phyloP scores from a whole-genome alignment of 2,888 invertebrate species.

The Eucera pruinosa region DNA sequence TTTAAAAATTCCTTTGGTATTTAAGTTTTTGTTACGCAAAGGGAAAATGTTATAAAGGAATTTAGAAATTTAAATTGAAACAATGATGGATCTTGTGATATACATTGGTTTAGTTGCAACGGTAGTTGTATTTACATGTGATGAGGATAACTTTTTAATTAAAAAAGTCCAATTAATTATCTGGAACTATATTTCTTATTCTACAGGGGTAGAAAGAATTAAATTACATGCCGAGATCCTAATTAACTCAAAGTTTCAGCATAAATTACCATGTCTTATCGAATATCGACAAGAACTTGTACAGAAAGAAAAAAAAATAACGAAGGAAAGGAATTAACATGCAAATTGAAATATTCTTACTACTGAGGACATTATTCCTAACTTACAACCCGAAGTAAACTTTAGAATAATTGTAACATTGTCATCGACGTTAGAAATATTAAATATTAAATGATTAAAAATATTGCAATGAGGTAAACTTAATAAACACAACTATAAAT shows the following conservation, averaged over 20 bases:
- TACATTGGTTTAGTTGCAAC: too few species aligned
- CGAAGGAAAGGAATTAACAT: not conserved
- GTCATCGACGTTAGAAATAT: too few species aligned
- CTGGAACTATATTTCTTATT: not conserved
- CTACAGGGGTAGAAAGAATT: not conserved
- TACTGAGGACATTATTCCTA: not conserved
- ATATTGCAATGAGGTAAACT: too few species aligned
- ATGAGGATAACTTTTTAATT: too few species aligned
- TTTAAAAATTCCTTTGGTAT: too few species aligned
- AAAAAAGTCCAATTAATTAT: not conserved
- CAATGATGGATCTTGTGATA: too few species aligned
- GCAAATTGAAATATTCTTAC: not conserved
- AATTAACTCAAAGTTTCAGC: conserved; percentile 1
- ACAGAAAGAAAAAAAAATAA: not conserved
- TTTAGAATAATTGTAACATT: not conserved
- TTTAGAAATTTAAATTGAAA: too few species aligned
- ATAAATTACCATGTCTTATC: not conserved
- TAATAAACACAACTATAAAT: not conserved
- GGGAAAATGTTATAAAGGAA: too few species aligned
- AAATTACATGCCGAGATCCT: not conserved
- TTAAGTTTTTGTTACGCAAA: too few species aligned
- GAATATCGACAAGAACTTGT: not conserved
- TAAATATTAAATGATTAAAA: not conserved
- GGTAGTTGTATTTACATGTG: too few species aligned
- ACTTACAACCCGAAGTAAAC: too few species aligned